Evolutionary conservation across 2,113 vertebrate species (phyloP), one percentile per base, ranked within the genome.

Genomic region (Eretmochelys imbricata): DNA sequence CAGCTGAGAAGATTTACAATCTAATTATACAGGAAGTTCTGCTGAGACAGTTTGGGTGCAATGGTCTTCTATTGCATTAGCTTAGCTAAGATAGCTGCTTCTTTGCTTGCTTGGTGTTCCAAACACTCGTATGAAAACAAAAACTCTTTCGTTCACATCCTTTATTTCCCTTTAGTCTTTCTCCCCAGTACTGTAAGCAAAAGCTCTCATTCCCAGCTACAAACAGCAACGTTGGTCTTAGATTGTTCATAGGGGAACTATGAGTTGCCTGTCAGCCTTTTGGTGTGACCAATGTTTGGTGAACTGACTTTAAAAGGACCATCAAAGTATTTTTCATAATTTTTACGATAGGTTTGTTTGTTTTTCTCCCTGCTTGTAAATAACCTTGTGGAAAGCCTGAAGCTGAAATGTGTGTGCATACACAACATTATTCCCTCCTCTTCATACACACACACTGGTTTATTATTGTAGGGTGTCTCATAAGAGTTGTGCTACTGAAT

Each of bases 1-100:
- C 97, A 97, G 94, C 51, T 97, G 93, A 96, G 89, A 96, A 96
- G 92, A 98, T 97, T 94, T 94, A 97, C 95, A 97, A 97, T 96
- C 95, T 98, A 96, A 98, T 98, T 98, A 97, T 95, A 95, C 97
- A 98, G 94, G 96, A 98, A 96, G 92, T 98, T 98, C 90, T 97
- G 93, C 91, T 88, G 91, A 97, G 89, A 98, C 95, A 96, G 93
- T 96, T 97, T 96, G 97, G 89, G 82, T 90, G 95, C 84, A 96
- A 38, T 95, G 94, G 96, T 51, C 91, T 96, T 97, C 96, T 97
- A 92, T 98, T 97, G 89, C 95, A 97, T 97, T 97, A 95, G 91
- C 95, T 94, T 84, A 96, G 83, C 94, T 95, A 95, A 94, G 96
- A 97, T 84, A 95, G 93, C 90, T 80, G 91, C 90, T 93, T 94